Conservation (phyloP, 2,888 invertebrate species). For the Sclerodermus sp. region DNA sequence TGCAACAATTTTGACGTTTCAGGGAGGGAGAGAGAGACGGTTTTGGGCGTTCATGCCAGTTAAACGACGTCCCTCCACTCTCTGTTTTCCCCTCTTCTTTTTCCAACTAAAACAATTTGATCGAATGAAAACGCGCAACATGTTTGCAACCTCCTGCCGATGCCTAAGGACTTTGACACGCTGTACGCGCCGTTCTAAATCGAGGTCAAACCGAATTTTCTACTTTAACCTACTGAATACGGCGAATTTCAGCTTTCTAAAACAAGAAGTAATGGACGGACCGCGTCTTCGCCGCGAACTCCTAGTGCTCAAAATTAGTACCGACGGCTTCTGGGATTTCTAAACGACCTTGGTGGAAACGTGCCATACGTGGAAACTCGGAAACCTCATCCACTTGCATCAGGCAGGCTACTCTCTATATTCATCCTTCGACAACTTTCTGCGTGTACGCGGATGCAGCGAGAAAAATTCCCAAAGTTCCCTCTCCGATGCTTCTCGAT, state of each 20-base stretch:
- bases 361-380: not conserved
- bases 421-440: constrained; percentile 12
- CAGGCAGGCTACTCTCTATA: constrained; percentile 9
- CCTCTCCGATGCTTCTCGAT: no score
- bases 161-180: not conserved
- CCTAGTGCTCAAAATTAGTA: constrained; percentile 39
- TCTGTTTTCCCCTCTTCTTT: no score
- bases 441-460: no score
- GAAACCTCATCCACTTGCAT: constrained; percentile 1
- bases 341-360: constrained; percentile 25
- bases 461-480: no score
- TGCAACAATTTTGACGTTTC: no score
- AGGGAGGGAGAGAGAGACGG: no score
- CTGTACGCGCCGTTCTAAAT: constrained; percentile 33
- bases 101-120: no score
- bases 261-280: constrained; percentile 29
- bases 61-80: no score
- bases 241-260: constrained; percentile 58
- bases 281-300: constrained; percentile 31
- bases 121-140: no score
- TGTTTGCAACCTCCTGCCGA: not conserved
- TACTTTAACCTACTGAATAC: constrained; percentile 58
- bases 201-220: constrained; percentile 58
- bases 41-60: no score
- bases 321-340: constrained; percentile 28